Percentiles rank a stretch among this genome's conserved stretches.
Conservation (phyloP, 2,113 vertebrate genomes). For the Urocolius indicus region DNA sequence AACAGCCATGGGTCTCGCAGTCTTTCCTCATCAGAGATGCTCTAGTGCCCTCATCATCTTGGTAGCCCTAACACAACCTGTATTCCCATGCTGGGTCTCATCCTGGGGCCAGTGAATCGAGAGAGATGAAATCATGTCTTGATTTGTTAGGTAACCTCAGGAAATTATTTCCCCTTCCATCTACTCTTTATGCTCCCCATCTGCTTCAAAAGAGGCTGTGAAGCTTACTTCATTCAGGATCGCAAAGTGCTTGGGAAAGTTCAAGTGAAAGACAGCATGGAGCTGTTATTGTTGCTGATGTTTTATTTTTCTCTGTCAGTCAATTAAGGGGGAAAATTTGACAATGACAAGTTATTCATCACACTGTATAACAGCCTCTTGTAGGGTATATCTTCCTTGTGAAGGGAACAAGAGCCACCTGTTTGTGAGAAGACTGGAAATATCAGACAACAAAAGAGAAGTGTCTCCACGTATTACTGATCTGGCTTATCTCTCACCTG, state of each 20-base stretch:
- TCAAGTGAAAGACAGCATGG: not conserved
- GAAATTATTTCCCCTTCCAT: not conserved
- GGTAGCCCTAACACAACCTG: not conserved
- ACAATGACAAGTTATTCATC: not conserved
- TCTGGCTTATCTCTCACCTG: not conserved
- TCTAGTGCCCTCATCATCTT: no score
- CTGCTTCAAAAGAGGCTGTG: not conserved
- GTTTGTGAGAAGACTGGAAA: not conserved
- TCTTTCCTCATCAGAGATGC: no score
- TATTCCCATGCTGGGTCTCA: not conserved
- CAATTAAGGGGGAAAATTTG: slow-evolving; percentile 4
- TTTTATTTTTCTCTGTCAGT: slow-evolving; percentile 6
- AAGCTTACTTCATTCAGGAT: not conserved
- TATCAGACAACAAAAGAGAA: not conserved
- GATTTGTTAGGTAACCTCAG: not conserved
- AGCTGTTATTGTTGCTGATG: not conserved
- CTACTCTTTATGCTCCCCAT: not conserved
- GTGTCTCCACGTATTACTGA: fast-evolving
- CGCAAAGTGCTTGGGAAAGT: slow-evolving; percentile 3
- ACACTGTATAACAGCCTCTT: not conserved
- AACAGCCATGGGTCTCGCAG: no score
- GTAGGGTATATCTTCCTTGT: not conserved
- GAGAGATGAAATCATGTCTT: fast-evolving
- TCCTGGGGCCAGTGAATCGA: not conserved
- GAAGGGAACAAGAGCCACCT: not conserved